Base-by-base conservation (phyloP, 2,888 invertebrate genomes). In the Leptinotarsa peninsularis region DNA sequence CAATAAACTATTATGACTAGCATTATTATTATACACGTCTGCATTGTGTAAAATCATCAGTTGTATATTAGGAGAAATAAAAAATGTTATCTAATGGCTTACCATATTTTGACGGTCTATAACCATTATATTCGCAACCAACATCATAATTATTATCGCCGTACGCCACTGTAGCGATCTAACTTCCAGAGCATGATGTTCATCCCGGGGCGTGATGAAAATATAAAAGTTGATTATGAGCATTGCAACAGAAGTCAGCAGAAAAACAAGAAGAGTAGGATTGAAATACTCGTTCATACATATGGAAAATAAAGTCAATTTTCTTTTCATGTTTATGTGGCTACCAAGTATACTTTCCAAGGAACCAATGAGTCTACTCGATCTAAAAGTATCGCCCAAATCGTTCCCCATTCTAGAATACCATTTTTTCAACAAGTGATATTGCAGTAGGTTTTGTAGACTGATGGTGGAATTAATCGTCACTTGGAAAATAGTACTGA, bases 271-370 rank as follows among this genome's bases (percentile, higher is more conserved):
- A 3, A 23, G 5, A 60, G 81, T n/a, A 80, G 88, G 88, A 87
- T 87, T 84, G 87, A 87, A 86, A 85, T 50, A 50, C 0, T 50
- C 50, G 85, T 81, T 85, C 83, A 87, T 15, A 50, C 17, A 15
- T 17, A 15, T 50, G 1, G 14, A 15, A 15, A 50, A 50, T 17
- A 50, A 50, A 50, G 50, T 50, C 17, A 50, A 15, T 50, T 50
- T 50, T 50, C 50, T 50, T 14, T 50, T 50, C 50, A 50, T 14
- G 4, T 17, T 4, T 50, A 15, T 15, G 50, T 50, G 17, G 50
- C 50, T 17, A 15, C 15, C 17, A 14, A 50, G 17, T 14, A 50
- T 15, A 15, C 50, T 17, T 50, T 50, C 15, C 50, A 50, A 14
- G 0, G 15, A 50, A 1, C 50, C 50, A 15, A 50, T 50, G 14